Percentiles rank a stretch among this genome's conserved stretches.
Evolutionary conservation across 2,888 invertebrate species (phyloP).

Genomic region (Orthosia gracilis): DNA sequence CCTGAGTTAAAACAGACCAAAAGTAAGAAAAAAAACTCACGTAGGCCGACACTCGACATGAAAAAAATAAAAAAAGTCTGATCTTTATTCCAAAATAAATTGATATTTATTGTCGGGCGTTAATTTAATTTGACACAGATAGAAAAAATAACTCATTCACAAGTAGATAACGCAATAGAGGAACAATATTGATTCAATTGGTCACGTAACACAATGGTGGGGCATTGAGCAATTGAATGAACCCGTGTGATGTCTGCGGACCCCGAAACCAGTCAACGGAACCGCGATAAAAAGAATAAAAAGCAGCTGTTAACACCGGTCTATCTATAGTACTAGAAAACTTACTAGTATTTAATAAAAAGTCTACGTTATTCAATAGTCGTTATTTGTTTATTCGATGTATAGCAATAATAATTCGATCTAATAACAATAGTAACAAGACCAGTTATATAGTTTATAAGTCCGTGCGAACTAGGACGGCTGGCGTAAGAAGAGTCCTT

Average conservation of each 20-base stretch:
- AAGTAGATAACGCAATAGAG: slow-evolving; percentile 70
- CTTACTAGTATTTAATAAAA: slow-evolving; percentile 9
- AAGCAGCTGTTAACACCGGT: slow-evolving; percentile 20
- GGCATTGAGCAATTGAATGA: slow-evolving; percentile 69
- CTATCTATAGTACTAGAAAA: slow-evolving; percentile 1
- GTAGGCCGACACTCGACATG: not conserved
- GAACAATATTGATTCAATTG: slow-evolving; percentile 78
- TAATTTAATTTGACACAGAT: slow-evolving; percentile 65
- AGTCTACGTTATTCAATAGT: not conserved
- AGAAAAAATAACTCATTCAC: slow-evolving; percentile 67
- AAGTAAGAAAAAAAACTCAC: not conserved
- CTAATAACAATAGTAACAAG: slow-evolving; percentile 39
- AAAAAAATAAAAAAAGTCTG: slow-evolving; percentile 3
- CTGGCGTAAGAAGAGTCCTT: slow-evolving; percentile 69
- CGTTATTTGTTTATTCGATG: slow-evolving; percentile 17
- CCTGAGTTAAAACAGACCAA: not conserved
- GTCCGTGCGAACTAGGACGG: slow-evolving; percentile 67
- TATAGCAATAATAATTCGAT: slow-evolving; percentile 3
- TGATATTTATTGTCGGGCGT: slow-evolving; percentile 55
- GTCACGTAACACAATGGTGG: slow-evolving; percentile 69
- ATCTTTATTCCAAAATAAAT: slow-evolving; percentile 43
- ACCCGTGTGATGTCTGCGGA: slow-evolving; percentile 54
- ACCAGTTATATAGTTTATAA: slow-evolving; percentile 57
- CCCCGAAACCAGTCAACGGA: slow-evolving; percentile 38
- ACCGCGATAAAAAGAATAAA: slow-evolving; percentile 34